These are phyloP conservation scores for Leptopilina myrica DNA, from an alignment of 2,888 invertebrate genomes.

Conservation along the genomic window DNA sequence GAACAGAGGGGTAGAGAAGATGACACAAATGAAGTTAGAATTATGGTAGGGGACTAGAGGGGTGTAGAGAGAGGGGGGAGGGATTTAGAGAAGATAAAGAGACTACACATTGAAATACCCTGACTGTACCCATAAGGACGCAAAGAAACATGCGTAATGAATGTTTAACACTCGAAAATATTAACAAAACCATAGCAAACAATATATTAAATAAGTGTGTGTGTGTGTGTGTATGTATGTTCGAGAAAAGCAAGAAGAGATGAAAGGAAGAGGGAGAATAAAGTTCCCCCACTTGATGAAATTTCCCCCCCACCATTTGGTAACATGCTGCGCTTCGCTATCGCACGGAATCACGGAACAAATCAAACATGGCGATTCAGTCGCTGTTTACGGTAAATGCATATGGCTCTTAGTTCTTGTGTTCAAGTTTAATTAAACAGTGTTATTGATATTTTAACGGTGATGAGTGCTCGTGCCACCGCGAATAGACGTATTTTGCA, in stretches of 20 bases:
- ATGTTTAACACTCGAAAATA: slow-evolving; percentile 24
- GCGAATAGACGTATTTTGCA: slow-evolving; percentile 62
- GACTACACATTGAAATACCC: background rate
- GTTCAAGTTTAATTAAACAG: slow-evolving; percentile 54
- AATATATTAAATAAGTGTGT: background rate
- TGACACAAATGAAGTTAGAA: background rate
- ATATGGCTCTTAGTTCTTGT: slow-evolving; percentile 63
- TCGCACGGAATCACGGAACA: slow-evolving; percentile 67
- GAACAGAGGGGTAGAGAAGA: background rate
- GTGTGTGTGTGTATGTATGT: background rate
- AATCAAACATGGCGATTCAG: slow-evolving; percentile 75
- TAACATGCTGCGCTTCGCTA: slow-evolving; percentile 62
- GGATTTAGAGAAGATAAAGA: background rate
- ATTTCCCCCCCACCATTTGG: slow-evolving; percentile 46
- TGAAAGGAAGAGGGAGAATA: slow-evolving; percentile 7
- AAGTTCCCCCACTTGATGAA: slow-evolving; percentile 43
- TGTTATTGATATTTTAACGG: slow-evolving; percentile 77
- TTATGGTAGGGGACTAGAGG: background rate
- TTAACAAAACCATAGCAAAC: slow-evolving; percentile 17
- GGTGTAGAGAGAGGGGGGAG: background rate
- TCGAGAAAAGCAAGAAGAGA: background rate
- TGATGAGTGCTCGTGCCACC: slow-evolving; percentile 73
- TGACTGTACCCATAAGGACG: slow-evolving; percentile 20
- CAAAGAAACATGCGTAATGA: slow-evolving; percentile 36
- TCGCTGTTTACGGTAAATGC: slow-evolving; percentile 72